A percentile compares a stretch with the other conserved stretches of the same genome.
Evolutionary conservation across 2,888 invertebrate species (phyloP).

Genomic region (Anthophora plumipes): DNA sequence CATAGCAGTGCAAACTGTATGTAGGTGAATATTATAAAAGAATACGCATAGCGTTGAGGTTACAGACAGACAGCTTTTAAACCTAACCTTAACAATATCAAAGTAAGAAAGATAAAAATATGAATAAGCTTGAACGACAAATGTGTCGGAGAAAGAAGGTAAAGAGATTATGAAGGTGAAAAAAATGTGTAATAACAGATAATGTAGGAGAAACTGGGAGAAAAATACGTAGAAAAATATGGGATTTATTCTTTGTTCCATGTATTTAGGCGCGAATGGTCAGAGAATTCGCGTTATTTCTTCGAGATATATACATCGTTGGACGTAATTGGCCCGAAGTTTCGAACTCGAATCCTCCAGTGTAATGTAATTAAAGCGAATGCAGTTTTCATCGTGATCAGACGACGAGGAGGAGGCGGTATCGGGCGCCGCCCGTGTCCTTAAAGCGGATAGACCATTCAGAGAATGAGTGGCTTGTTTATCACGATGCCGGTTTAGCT

Average conservation of each 20-base stretch:
- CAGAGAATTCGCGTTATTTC: background rate
- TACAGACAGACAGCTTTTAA: too few relatives aligned
- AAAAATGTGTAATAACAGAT: too few relatives aligned
- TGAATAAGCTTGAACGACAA: too few relatives aligned
- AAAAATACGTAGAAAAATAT: too few relatives aligned
- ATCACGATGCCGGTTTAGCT: slow-evolving; percentile 11
- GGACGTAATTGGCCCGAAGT: background rate
- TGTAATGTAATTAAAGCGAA: slow-evolving; percentile 52
- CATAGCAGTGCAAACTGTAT: background rate
- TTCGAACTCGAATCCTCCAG: slow-evolving; percentile 22
- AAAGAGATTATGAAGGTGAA: too few relatives aligned
- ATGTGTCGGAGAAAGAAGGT: too few relatives aligned
- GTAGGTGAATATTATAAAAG: too few relatives aligned
- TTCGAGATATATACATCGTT: background rate
- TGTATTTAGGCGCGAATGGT: background rate
- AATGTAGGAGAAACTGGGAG: too few relatives aligned
- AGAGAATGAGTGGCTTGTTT: slow-evolving; percentile 23
- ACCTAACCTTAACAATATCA: too few relatives aligned
- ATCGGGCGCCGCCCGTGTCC: slow-evolving; percentile 67
- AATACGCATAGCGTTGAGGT: too few relatives aligned
- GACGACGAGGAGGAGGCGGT: slow-evolving; percentile 21
- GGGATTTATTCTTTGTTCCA: background rate
- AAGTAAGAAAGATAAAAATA: too few relatives aligned
- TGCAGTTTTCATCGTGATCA: slow-evolving; percentile 49
- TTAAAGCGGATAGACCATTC: slow-evolving; percentile 65